Percentiles rank a stretch among this genome's conserved stretches.
phyloP scores from a whole-genome alignment of 2,888 invertebrate species.

The Ennomos fuscantarius region DNA sequence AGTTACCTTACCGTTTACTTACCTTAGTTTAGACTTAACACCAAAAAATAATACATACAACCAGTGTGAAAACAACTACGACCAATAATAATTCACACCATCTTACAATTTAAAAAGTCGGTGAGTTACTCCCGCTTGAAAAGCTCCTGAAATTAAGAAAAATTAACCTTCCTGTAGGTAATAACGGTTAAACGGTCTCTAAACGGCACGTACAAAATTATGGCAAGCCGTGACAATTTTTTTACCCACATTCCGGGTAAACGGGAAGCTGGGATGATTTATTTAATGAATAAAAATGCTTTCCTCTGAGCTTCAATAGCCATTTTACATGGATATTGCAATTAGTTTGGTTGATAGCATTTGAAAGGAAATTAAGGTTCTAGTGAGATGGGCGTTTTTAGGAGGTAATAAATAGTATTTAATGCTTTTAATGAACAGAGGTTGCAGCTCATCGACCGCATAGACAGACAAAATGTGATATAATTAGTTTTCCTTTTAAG shows the following conservation, averaged over 20 bases:
- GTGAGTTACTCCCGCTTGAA: constrained; percentile 51
- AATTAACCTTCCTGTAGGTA: constrained; percentile 75
- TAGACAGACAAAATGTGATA: no score
- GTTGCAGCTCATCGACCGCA: no score
- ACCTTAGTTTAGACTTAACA: background rate
- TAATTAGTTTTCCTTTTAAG: no score
- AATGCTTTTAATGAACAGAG: background rate
- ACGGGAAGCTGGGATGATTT: constrained; percentile 74
- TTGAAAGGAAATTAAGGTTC: constrained; percentile 54
- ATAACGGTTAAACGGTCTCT: constrained; percentile 64
- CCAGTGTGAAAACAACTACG: background rate
- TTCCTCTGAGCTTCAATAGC: constrained; percentile 51
- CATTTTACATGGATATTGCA: constrained; percentile 73
- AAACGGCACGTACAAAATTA: constrained; percentile 82
- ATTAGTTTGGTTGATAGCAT: constrained; percentile 74
- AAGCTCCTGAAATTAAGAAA: constrained; percentile 79
- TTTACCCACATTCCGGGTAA: constrained; percentile 69
- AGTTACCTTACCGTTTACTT: no score
- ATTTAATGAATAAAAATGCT: constrained; percentile 85
- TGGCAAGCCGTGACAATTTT: constrained; percentile 80
- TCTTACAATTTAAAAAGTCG: constrained; percentile 37
- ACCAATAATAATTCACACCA: constrained; percentile 19
- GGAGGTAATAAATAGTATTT: constrained; percentile 11
- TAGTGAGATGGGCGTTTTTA: constrained; percentile 37
- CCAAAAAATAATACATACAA: background rate